These are phyloP conservation scores for Chloroceryle aenea DNA, from an alignment of 2,113 vertebrate species.

Conservation along the genomic window DNA sequence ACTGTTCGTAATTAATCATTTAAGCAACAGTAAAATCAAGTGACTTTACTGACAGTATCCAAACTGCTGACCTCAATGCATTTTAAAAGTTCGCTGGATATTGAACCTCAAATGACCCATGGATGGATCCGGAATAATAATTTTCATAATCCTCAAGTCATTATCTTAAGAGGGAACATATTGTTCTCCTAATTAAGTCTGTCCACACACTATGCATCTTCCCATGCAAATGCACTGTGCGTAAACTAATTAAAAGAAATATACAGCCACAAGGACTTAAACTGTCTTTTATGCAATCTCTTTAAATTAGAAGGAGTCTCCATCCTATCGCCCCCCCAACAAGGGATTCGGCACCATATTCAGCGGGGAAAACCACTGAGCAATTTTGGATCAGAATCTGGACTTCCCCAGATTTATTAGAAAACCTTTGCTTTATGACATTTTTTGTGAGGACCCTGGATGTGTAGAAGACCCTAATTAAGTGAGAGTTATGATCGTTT, in stretches of 20 bases:
- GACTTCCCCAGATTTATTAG: slow-evolving; percentile 44
- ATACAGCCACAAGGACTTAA: slow-evolving; percentile 75
- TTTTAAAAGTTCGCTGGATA: slow-evolving; percentile 70
- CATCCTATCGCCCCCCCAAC: background rate
- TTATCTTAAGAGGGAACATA: slow-evolving; percentile 77
- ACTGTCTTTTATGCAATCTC: slow-evolving; percentile 68
- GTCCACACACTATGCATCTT: slow-evolving; percentile 74
- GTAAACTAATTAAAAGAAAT: slow-evolving; percentile 80
- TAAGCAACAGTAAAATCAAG: slow-evolving; percentile 61
- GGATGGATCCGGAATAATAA: slow-evolving; percentile 76
- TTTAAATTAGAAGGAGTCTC: slow-evolving; percentile 60
- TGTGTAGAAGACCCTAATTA: slow-evolving; percentile 47
- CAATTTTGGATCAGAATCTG: slow-evolving; percentile 41
- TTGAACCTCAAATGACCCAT: slow-evolving; percentile 72
- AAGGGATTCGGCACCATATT: background rate
- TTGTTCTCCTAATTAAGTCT: slow-evolving; percentile 80
- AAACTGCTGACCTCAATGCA: slow-evolving; percentile 74
- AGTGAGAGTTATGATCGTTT: slow-evolving; percentile 39
- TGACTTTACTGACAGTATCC: slow-evolving; percentile 61
- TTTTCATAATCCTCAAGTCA: slow-evolving; percentile 78
- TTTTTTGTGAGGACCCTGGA: slow-evolving; percentile 43
- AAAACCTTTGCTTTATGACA: slow-evolving; percentile 33
- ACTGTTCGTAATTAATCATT: slow-evolving; percentile 62
- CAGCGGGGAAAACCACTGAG: slow-evolving; percentile 40
- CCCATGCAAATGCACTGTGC: slow-evolving; percentile 76